Evolutionary conservation across 2,113 vertebrate species (phyloP), one percentile per base, ranked within the genome.

Genomic region (Solea senegalensis): DNA sequence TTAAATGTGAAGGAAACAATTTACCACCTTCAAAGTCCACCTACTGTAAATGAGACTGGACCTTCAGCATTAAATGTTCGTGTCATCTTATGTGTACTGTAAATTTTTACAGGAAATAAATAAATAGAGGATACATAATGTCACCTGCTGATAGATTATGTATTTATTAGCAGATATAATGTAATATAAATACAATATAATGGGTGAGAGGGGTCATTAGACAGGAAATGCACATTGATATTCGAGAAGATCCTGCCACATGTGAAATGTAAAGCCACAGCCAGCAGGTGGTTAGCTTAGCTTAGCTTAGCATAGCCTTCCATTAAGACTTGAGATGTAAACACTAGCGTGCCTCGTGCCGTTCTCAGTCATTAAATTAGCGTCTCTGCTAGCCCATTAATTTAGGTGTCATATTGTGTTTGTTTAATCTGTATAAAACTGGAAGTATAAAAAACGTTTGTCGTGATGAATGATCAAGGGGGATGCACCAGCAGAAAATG

Each of bases 1-100:
- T 77, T 61, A 84, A 76, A 89, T 49, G 54, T 82, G 78, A 73
- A 74, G 58, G 74, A 79, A 82, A 74, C 59, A 57, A 55, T 76
- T 80, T 73, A n/a, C 52, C 6, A 14, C 65, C 80, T 80, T 84
- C 62, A 78, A 76, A 83, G 50, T 71, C 72, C 81, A 65, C 67
- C 73, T 14, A 64, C 51, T 5, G 12, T 65, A 40, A 76, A 70
- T 53, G 51, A 74, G 53, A 78, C 69, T 41, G 1, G 57, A 44
- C 78, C 61, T 82, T 81, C 78, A 81, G 76, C 21, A 21, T 26
- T 74, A 56, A 61, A 21, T 66, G 13, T 78, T 21, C 1, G 45
- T 11, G 55, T 57, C 46, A 50, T 44, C 77, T 68, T 28, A 68
- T 28, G 48, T 62, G 44, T 15, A 46, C 16, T 46, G 21, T 60